Conservation (phyloP, 2,888 invertebrate species). For the Drosophila cyrtoloma region DNA sequence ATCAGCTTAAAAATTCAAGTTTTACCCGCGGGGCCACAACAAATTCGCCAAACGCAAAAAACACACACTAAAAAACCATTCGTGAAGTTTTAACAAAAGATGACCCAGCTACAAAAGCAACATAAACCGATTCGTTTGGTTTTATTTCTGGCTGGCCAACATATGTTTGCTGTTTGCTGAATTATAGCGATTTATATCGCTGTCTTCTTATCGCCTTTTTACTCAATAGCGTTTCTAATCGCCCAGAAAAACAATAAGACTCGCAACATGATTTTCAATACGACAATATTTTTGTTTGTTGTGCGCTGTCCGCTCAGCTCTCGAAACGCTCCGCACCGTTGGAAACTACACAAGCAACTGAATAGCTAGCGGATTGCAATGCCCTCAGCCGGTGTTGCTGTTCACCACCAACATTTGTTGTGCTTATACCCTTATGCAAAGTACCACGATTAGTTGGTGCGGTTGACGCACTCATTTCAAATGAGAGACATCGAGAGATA, state of each 20-base stretch:
- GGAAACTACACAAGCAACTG: conserved; percentile 63
- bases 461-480: not conserved
- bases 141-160: conserved; percentile 20
- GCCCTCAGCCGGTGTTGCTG: conserved; percentile 33
- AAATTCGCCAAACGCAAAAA: conserved; percentile 52
- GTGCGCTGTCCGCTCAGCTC: conserved; percentile 15
- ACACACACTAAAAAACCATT: conserved; percentile 51
- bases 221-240: conserved; percentile 54
- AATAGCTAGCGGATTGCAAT: conserved; percentile 29
- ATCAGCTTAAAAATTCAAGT: conserved; percentile 81
- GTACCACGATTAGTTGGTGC: not conserved
- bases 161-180: conserved; percentile 38
- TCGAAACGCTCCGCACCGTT: conserved; percentile 53
- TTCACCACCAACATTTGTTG: conserved; percentile 26
- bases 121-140: conserved; percentile 18
- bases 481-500: not conserved
- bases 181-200: conserved; percentile 55
- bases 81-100: conserved; percentile 55
- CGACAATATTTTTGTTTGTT: conserved; percentile 4
- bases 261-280: not conserved
- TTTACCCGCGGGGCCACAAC: conserved; percentile 63
- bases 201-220: conserved; percentile 50
- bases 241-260: conserved; percentile 24
- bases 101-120: conserved; percentile 38
- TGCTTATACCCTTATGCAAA: conserved; percentile 1